These are phyloP conservation scores for Tychaedon coryphoeus DNA, from an alignment of 2,113 vertebrate genomes.

Conservation along the genomic window DNA sequence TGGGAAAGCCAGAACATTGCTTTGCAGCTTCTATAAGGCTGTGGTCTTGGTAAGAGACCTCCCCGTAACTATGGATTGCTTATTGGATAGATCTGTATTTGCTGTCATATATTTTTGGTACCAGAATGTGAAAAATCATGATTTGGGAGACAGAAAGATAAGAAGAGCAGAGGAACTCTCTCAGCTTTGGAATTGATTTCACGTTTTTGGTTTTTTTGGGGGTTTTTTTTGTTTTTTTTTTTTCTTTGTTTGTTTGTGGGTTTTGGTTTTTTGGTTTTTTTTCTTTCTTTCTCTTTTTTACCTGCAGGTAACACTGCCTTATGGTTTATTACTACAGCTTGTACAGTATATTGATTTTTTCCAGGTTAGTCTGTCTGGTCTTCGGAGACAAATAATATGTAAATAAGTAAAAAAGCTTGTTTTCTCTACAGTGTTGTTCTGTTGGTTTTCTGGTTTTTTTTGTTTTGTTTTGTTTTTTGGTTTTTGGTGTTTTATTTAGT, in stretches of 20 bases:
- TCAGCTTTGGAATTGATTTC: background rate
- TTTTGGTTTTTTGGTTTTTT: too few species aligned
- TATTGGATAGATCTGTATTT: background rate
- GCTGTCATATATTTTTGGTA: background rate
- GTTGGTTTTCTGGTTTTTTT: background rate
- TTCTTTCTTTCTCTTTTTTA: too few species aligned
- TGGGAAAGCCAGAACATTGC: background rate
- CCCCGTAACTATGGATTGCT: rapidly evolving
- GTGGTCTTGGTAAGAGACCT: background rate
- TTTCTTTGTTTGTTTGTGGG: too few species aligned
- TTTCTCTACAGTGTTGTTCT: background rate
- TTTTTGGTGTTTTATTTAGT: background rate
- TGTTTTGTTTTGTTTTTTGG: too few species aligned
- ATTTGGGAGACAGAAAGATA: background rate
- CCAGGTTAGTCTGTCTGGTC: background rate
- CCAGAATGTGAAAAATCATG: background rate
- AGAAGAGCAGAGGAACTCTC: background rate
- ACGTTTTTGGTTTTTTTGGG: too few species aligned
- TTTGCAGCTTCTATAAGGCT: background rate
- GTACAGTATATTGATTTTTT: background rate
- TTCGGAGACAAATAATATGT: background rate
- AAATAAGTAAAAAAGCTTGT: background rate
- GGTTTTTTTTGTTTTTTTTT: too few species aligned
- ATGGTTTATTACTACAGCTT: background rate
- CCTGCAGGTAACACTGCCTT: background rate